Base-by-base conservation (phyloP, 2,113 vertebrate genomes). In the Oryzias celebensis region DNA sequence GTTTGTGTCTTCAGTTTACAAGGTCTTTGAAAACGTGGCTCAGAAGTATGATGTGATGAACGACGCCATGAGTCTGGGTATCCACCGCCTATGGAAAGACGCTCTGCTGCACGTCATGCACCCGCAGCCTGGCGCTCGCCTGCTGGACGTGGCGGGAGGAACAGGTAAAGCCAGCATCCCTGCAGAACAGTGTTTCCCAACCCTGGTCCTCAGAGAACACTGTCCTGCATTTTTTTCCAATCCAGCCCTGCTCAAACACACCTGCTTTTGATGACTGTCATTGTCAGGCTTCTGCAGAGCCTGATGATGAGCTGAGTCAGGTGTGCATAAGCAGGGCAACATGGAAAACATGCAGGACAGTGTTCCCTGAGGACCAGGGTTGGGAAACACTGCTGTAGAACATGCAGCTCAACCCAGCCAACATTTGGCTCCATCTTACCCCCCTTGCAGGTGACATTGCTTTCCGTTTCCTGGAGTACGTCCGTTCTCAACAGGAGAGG, bases 41-140 rank as follows among this genome's bases (percentile, higher is more conserved):
- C 88, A 93, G 88, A 98, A 96, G 41, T 99, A 98, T 0, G 97
- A 99, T 16, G 18, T 96, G 2, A 99, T 99, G 97, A 99, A 99
- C 23, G 97, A 99, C 16, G 93, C 94, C 22, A 99, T 99, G 97
- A 97, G 93, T 75, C 71, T 98, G 15, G 97, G 97, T 22, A 87
- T 98, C 62, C 97, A 99, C 75, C 93, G 97, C 0, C 16, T 98
- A 20, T 99, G 97, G 97, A 99, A 98, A 68, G 97, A 98, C 77
- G 48, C 85, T 28, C 88, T 99, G 2, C 28, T 98, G n/a, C 91
- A 84, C 68, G 87, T 74, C 57, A 98, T 98, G 97, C 92, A 91
- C 78, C 97, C 96, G 0, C 89, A 88, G 54, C 95, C 95, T 0
- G 97, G 96, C 0, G 90, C 90, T 1, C 88, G 89, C 0, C 92